Evolutionary conservation across 2,797 vertebrate genomes (phyloP).

Genomic region (Aphelocoma californica): DNA sequence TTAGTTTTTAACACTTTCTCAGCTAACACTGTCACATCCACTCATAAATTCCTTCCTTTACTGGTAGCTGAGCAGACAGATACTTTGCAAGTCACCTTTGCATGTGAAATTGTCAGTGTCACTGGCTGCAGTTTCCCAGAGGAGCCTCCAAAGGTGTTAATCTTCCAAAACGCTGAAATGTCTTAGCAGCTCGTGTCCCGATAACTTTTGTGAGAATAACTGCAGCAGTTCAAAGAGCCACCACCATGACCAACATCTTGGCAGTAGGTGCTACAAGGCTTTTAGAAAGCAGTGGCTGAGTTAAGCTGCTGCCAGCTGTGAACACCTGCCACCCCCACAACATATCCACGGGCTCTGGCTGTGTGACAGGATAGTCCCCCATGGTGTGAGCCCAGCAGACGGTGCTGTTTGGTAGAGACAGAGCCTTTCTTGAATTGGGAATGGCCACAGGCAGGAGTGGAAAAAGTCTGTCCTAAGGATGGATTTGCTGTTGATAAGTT

Average conservation of each 20-base stretch:
- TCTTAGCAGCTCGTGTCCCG: neutral
- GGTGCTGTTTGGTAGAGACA: neutral
- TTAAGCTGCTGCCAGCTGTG: neutral
- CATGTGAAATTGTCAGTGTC: neutral
- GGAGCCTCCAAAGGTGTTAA: neutral
- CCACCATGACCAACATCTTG: neutral
- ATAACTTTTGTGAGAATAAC: neutral
- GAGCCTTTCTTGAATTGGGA: neutral
- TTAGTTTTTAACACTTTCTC: neutral
- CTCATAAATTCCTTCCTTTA: neutral
- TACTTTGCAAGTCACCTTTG: neutral
- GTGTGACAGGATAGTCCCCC: neutral
- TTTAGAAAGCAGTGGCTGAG: neutral
- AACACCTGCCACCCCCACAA: neutral
- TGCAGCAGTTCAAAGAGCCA: neutral
- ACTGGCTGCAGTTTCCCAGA: neutral
- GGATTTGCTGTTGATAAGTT: neutral
- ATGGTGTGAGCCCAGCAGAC: fast-evolving
- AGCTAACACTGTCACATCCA: neutral
- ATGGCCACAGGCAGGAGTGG: neutral
- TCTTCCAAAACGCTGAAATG: neutral
- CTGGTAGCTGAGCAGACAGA: neutral
- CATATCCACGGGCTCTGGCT: neutral
- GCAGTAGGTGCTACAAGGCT: neutral
- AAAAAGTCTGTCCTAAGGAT: neutral